Percentiles rank a stretch among this genome's conserved stretches.
phyloP scores from a whole-genome alignment of 2,797 vertebrate genomes.

The Cossypha heuglini region DNA sequence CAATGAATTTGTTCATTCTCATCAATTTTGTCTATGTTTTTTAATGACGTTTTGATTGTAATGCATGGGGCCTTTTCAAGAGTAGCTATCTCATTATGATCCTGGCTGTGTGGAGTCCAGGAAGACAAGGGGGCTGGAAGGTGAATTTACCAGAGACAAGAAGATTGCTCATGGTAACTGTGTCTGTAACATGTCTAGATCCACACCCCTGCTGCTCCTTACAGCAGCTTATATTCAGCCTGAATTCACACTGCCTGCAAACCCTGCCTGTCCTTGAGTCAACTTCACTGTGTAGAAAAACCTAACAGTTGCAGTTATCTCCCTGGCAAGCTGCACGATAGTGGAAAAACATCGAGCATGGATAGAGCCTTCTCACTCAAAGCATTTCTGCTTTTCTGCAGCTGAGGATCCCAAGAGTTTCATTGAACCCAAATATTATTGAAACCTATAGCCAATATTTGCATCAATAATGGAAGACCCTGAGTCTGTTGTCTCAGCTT shows the following conservation, averaged over 20 bases:
- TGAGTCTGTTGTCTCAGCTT: not conserved
- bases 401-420: not conserved
- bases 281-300: not conserved
- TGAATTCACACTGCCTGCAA: not conserved
- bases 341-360: not conserved
- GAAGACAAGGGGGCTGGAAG: not conserved
- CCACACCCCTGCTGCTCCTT: not conserved
- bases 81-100: not conserved
- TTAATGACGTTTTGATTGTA: not conserved
- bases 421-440: not conserved
- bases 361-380: not conserved
- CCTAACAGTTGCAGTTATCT: not conserved
- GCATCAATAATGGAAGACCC: not conserved
- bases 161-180: not conserved
- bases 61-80: not conserved
- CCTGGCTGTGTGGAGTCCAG: not conserved
- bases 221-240: not conserved
- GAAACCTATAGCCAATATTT: not conserved
- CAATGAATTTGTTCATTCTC: not conserved
- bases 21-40: not conserved
- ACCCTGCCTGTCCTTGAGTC: not conserved
- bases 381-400: not conserved
- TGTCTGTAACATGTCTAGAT: not conserved
- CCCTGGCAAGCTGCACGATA: not conserved
- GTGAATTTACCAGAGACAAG: not conserved